Conservation (phyloP, 2,797 vertebrate species). For the Echeneis naucrates region DNA sequence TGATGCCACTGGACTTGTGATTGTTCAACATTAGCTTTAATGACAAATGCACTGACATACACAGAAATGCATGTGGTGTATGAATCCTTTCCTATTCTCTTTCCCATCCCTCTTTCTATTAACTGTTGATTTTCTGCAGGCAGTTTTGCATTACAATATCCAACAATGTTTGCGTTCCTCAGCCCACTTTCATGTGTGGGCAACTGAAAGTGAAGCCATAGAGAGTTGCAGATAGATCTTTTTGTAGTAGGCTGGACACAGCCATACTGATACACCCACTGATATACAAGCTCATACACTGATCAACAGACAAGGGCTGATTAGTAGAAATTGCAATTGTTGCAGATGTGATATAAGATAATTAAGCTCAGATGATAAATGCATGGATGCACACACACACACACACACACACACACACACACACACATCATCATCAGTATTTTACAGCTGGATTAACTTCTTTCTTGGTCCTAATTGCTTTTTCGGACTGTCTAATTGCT, state of each 20-base stretch:
- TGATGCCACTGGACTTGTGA: conserved; percentile 33
- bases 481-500: neutral
- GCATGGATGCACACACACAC: too few species aligned
- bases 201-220: conserved; percentile 41
- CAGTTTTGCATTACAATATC: conserved; percentile 39
- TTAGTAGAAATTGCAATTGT: neutral
- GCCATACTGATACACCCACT: conserved; percentile 31
- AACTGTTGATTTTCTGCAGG: conserved; percentile 52
- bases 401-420: too few species aligned
- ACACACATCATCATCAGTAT: too few species aligned
- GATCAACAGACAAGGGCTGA: neutral
- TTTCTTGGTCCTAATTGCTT: neutral
- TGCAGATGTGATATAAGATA: conserved; percentile 3
- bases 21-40: conserved; percentile 19
- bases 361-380: neutral
- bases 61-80: neutral
- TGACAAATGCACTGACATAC: neutral
- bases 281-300: conserved; percentile 11
- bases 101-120: neutral
- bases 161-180: conserved; percentile 48
- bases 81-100: neutral
- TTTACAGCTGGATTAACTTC: neutral
- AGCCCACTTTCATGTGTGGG: conserved; percentile 78
- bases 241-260: conserved; percentile 32
- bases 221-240: conserved; percentile 46